Conservation (phyloP, 2,113 vertebrate genomes). For the Austrofundulus limnaeus region DNA sequence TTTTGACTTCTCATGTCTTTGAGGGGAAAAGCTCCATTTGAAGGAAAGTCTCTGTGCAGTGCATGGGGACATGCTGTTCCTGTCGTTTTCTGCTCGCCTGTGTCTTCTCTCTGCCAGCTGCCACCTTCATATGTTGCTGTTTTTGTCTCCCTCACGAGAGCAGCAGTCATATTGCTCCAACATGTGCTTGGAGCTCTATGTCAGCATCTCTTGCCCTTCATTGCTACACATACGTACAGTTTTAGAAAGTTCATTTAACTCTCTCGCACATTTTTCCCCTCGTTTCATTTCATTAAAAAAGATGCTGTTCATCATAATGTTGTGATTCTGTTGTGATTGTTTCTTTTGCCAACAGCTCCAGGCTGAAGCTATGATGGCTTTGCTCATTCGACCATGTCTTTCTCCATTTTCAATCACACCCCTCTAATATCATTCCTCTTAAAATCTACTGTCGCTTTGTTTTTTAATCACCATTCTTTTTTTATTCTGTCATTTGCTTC, state of each 20-base stretch:
- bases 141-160: constrained; percentile 18
- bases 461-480: constrained; percentile 11
- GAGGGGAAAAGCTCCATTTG: constrained; percentile 55
- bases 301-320: too few relatives aligned
- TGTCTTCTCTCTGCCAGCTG: constrained; percentile 41
- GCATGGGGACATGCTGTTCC: constrained; percentile 48
- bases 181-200: constrained; percentile 25
- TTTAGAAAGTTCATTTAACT: constrained; percentile 21
- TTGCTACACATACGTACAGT: constrained; percentile 17
- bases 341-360: constrained; percentile 5
- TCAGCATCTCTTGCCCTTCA: constrained; percentile 35
- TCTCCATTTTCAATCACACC: constrained; percentile 10
- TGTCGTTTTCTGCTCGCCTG: constrained; percentile 9
- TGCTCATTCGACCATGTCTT: constrained; percentile 30
- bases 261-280: constrained; percentile 13
- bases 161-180: constrained; percentile 10
- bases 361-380: constrained; percentile 40
- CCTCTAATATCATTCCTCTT: background rate
- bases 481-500: constrained; percentile 29
- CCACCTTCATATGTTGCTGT: constrained; percentile 34
- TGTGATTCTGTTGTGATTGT: constrained; percentile 23
- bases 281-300: constrained; percentile 28
- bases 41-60: constrained; percentile 56
- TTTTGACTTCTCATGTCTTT: constrained; percentile 82
- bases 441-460: background rate